Evolutionary conservation across 2,888 invertebrate genomes (phyloP), one percentile per base, ranked within the genome.

Genomic region (Rhopalosiphum nymphaeae): DNA sequence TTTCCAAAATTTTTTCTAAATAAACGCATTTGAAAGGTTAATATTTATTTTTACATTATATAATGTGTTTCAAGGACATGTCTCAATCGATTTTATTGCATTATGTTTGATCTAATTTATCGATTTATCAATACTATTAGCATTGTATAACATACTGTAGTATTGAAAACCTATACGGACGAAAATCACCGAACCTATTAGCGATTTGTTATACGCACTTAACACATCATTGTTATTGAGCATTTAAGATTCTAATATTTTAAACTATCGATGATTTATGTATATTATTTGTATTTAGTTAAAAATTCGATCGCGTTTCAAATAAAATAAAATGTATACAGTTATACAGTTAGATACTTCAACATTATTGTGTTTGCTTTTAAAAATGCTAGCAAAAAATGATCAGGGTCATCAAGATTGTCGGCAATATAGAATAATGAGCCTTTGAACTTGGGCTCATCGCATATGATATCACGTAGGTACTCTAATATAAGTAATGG

Each of bases 401-500:
- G 36, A 78, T 36, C 78, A 42, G 78, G 78, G 9, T 78, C 78
- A 36, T 36, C 78, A 36, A 9, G 36, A 78, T 78, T 78, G 78
- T 42, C 36, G 36, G 21, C 36, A 36, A 78, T 36, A 36, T 78
- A 78, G 78, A 36, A 78, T 78, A 78, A 78, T 78, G 36, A 78
- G 36, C 78, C 36, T 78, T 78, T 78, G 78, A 78, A 36, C 21
- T 36, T 78, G 36, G 36, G 36, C 78, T 36, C 21, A 78, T 78
- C 36, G 21, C 78, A 78, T 36, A 42, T 21, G 21, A 42, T 78
- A 78, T 78, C 36, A 78, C 78, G 36, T 78, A 42, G 36, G 36
- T 42, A 78, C 78, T 36, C 36, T 78, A 78, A 78, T 78, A 78
- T 78, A 78, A 78, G 78, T 78, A 78, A 78, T 78, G 78, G 9